Percentiles rank a stretch among this genome's conserved stretches.
Conservation (phyloP, 2,113 vertebrate species). For the Pygoscelis antarcticus region DNA sequence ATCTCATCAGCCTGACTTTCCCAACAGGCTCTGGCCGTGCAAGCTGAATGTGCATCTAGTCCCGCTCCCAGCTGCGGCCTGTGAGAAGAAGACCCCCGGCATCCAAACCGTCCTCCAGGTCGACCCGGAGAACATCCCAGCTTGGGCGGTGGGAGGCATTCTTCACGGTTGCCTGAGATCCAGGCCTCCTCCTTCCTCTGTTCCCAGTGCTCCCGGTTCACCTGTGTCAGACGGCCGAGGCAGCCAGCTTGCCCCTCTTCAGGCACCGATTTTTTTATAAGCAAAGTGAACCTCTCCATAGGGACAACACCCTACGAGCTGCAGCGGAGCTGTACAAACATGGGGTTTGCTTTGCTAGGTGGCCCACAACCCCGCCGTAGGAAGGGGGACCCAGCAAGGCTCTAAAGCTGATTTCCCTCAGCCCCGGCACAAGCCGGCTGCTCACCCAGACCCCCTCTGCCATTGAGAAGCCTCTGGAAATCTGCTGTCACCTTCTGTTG, state of each 20-base stretch:
- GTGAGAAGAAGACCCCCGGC: neutral
- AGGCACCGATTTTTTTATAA: neutral
- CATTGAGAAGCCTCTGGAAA: neutral
- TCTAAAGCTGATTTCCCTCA: neutral
- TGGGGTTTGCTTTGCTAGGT: neutral
- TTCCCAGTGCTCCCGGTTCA: neutral
- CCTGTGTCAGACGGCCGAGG: neutral
- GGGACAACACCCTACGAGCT: neutral
- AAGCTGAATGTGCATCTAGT: neutral
- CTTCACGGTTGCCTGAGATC: neutral
- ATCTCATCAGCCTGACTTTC: neutral
- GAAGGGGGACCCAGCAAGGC: neutral
- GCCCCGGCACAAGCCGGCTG: neutral
- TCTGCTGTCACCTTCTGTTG: neutral
- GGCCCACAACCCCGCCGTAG: neutral
- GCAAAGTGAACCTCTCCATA: neutral
- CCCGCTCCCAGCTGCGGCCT: neutral
- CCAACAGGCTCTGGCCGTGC: neutral
- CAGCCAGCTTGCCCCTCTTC: neutral
- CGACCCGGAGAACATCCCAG: neutral
- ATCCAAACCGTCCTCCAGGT: neutral
- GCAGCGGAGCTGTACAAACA: neutral
- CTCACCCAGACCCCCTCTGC: neutral
- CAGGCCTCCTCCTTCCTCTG: neutral
- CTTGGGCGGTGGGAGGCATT: too few relatives aligned